These are phyloP conservation scores for Spodoptera exigua DNA, from an alignment of 2,888 invertebrate species.

Conservation along the genomic window DNA sequence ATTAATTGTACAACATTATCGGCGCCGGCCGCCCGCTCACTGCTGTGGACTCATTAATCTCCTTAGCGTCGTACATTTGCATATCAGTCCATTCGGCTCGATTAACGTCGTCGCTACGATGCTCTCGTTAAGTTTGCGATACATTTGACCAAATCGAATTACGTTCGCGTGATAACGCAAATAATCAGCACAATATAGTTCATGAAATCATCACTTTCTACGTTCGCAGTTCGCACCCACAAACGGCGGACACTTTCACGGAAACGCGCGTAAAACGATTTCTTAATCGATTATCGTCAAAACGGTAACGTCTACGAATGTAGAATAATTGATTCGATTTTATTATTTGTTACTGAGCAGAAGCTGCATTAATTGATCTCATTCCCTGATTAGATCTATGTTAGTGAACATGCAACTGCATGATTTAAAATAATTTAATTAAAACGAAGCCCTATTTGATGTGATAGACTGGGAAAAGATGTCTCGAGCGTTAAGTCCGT, in stretches of 20 bases:
- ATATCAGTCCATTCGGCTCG: slow-evolving; percentile 48
- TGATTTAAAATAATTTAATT: slow-evolving; percentile 4
- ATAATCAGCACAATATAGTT: slow-evolving; percentile 54
- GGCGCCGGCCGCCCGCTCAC: slow-evolving; percentile 36
- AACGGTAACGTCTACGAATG: slow-evolving; percentile 82
- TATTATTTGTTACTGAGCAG: slow-evolving; percentile 55
- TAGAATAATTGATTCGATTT: slow-evolving; percentile 78
- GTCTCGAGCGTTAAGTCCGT: no score
- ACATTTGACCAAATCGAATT: slow-evolving; percentile 31
- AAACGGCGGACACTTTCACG: slow-evolving; percentile 80
- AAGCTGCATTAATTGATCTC: slow-evolving; percentile 45
- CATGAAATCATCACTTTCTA: slow-evolving; percentile 76
- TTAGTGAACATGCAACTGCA: slow-evolving; percentile 1
- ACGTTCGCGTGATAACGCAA: slow-evolving; percentile 47
- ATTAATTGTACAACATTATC: slow-evolving; percentile 50
- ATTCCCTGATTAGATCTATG: slow-evolving; percentile 10
- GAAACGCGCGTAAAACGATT: slow-evolving; percentile 80
- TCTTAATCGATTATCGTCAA: slow-evolving; percentile 81
- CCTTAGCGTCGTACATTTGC: slow-evolving; percentile 36
- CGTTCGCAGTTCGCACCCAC: slow-evolving; percentile 67
- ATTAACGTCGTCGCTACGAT: slow-evolving; percentile 40
- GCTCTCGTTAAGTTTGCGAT: slow-evolving; percentile 31
- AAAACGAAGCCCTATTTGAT: background rate
- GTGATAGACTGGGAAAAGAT: no score
- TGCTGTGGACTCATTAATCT: slow-evolving; percentile 45